Conservation (phyloP, 2,113 vertebrate species). For the Anguilla rostrata region DNA sequence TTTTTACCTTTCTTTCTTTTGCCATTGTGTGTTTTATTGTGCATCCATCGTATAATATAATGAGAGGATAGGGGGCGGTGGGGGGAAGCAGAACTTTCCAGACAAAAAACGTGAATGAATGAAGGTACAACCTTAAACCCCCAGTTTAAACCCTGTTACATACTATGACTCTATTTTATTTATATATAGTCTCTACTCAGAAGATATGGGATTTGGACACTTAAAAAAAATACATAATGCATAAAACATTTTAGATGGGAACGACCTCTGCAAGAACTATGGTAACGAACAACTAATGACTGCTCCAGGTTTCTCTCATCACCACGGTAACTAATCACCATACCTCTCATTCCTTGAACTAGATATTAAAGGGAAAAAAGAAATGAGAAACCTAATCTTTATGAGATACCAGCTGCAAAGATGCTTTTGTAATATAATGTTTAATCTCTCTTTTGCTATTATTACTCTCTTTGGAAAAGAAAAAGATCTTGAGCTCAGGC, state of each 20-base stretch:
- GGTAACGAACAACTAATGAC: neutral
- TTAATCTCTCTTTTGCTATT: no score
- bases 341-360: neutral
- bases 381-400: neutral
- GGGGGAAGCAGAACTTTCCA: neutral
- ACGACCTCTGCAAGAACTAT: neutral
- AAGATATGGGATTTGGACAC: neutral
- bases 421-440: no score
- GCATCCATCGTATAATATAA: neutral
- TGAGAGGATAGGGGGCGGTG: neutral
- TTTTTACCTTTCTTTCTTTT: neutral
- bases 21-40: neutral
- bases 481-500: no score
- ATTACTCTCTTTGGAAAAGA: no score
- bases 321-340: neutral
- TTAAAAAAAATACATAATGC: neutral
- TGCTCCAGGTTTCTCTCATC: neutral
- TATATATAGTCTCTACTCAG: neutral
- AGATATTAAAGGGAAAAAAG: neutral
- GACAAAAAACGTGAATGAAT: neutral
- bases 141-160: neutral
- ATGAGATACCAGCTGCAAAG: neutral
- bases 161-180: constrained; percentile 30
- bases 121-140: neutral
- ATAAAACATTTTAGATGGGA: constrained; percentile 1